A percentile compares a stretch with the other conserved stretches of the same genome.
These are phyloP conservation scores for Ips nitidus DNA, from an alignment of 1,140 invertebrate species.

Conservation along the genomic window DNA sequence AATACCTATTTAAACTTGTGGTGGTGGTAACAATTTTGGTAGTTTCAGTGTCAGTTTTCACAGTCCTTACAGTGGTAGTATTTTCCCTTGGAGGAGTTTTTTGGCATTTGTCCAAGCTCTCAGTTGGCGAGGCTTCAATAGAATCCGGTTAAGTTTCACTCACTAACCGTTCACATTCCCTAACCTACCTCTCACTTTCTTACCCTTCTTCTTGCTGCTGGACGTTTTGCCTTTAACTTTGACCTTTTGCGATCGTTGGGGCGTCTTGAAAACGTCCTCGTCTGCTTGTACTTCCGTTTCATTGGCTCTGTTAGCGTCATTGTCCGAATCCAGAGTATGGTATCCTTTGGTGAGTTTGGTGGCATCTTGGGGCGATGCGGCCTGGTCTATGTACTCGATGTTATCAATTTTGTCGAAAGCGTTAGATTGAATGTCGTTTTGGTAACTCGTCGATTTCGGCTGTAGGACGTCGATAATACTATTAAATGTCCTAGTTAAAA, in stretches of 20 bases:
- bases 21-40: constrained; percentile 45
- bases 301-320: constrained; percentile 6
- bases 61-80: constrained; percentile 39
- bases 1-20: constrained; percentile 44
- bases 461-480: not conserved
- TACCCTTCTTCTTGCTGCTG: constrained; percentile 42
- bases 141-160: not conserved
- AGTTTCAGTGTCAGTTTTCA: constrained; percentile 42
- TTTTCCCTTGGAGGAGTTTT: constrained; percentile 33
- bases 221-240: constrained; percentile 39
- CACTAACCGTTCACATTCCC: not conserved
- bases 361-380: constrained; percentile 36
- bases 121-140: not conserved
- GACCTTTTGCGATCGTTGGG: constrained; percentile 30
- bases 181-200: constrained; percentile 39
- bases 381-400: constrained; percentile 49
- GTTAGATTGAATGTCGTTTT: constrained; percentile 10
- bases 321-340: constrained; percentile 41
- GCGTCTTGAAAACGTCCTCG: constrained; percentile 37
- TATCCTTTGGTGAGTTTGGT: constrained; percentile 41
- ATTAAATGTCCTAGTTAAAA: constrained; percentile 4
- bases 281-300: constrained; percentile 22
- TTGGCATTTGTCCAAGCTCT: constrained; percentile 1
- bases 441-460: constrained; percentile 12
- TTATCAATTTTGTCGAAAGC: constrained; percentile 42